These are phyloP conservation scores for Chelonoidis abingdonii DNA, from an alignment of 2,113 vertebrate genomes.

Conservation along the genomic window DNA sequence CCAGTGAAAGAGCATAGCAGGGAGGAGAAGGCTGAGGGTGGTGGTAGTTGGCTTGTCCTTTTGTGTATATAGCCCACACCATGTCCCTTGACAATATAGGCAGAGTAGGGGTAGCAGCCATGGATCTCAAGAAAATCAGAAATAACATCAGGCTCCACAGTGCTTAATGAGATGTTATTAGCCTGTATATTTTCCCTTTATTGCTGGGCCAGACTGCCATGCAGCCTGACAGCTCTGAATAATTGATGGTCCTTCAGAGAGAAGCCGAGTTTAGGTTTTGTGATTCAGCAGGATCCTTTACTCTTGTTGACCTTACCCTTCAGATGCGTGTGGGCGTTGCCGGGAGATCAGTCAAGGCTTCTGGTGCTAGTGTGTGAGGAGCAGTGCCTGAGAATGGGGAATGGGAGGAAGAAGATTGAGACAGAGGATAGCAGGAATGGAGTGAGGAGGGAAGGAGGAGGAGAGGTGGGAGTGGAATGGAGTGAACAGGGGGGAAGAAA, in stretches of 20 bases:
- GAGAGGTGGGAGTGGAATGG: not conserved
- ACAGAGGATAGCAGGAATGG: fast-evolving
- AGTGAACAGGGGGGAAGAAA: not conserved
- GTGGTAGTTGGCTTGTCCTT: not conserved
- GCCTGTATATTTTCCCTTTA: constrained; percentile 58
- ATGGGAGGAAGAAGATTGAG: fast-evolving
- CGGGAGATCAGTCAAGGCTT: not conserved
- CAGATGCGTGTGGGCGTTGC: constrained; percentile 19
- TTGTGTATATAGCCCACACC: not conserved
- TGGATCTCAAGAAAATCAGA: constrained; percentile 39
- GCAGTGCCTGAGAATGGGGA: not conserved
- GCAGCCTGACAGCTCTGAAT: constrained; percentile 69
- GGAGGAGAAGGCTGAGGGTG: not conserved
- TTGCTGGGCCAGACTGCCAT: constrained; percentile 48
- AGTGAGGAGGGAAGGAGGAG: too few species aligned
- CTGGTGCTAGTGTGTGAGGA: not conserved
- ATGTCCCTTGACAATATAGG: constrained; percentile 38
- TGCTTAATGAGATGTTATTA: constrained; percentile 74
- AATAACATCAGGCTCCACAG: constrained; percentile 54
- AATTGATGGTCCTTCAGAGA: constrained; percentile 72
- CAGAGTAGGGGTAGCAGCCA: constrained; percentile 51
- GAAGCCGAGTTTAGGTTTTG: constrained; percentile 70
- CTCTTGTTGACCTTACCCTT: constrained; percentile 58
- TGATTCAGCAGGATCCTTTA: constrained; percentile 63
- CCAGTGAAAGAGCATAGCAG: not conserved